Evolutionary conservation across 2,113 vertebrate genomes (phyloP).

Genomic region (Bombycilla garrulus): DNA sequence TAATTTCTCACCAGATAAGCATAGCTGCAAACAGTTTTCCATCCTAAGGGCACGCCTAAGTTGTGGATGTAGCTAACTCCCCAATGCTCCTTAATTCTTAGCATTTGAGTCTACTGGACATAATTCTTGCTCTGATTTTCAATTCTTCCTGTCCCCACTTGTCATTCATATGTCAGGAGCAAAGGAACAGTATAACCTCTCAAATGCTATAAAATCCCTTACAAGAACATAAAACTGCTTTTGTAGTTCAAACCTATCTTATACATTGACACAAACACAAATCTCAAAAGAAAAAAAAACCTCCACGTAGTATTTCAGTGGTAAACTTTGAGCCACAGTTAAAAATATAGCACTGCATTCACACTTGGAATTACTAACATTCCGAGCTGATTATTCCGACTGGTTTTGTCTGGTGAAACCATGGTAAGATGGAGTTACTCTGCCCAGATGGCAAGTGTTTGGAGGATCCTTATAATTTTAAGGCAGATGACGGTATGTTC

Average conservation of each 20-base stretch:
- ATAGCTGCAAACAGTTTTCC: neutral
- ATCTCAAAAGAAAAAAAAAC: neutral
- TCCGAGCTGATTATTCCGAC: neutral
- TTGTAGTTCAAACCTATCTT: neutral
- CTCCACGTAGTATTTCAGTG: rapidly evolving
- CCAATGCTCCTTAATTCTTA: neutral
- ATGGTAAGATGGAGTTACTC: rapidly evolving
- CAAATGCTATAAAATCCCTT: neutral
- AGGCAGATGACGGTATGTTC: neutral
- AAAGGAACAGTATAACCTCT: neutral
- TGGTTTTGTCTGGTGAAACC: neutral
- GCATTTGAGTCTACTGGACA: neutral
- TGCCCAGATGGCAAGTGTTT: neutral
- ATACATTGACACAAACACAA: neutral
- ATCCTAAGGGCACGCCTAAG: rapidly evolving
- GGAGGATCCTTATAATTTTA: neutral
- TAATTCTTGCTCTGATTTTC: neutral
- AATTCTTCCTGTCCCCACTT: neutral
- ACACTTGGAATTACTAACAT: neutral
- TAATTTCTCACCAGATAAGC: neutral
- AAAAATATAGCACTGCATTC: neutral
- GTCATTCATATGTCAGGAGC: neutral
- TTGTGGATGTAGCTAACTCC: neutral
- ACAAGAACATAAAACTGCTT: neutral
- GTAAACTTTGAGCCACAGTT: neutral